Conservation (phyloP, 1,140 invertebrate genomes). For the Drepana arcuata region DNA sequence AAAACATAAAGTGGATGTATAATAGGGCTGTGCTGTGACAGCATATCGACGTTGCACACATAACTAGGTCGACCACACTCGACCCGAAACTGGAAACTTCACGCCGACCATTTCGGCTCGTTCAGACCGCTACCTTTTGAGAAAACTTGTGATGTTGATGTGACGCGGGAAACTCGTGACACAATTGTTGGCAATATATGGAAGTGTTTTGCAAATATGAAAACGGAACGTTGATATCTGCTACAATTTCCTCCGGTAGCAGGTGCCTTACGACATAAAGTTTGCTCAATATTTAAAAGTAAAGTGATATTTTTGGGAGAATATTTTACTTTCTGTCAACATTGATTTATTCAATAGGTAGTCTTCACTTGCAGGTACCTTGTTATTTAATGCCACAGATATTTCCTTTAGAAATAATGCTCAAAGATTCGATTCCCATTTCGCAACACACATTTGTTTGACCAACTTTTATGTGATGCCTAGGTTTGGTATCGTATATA, state of each 20-base stretch:
- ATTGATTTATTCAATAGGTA: too few species aligned
- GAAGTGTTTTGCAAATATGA: neutral
- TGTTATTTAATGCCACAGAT: too few species aligned
- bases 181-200: neutral
- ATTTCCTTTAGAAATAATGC: too few species aligned
- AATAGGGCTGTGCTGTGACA: constrained; percentile 25
- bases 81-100: neutral
- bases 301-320: too few species aligned
- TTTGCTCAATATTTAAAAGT: too few species aligned
- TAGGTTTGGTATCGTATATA: too few species aligned
- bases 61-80: constrained; percentile 40
- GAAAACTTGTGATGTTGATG: neutral
- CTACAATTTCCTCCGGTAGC: neutral
- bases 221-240: neutral
- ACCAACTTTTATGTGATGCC: too few species aligned
- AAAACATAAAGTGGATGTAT: constrained; percentile 7
- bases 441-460: too few species aligned
- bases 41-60: constrained; percentile 35
- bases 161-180: neutral
- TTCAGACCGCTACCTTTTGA: constrained; percentile 13
- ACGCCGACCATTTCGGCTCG: constrained; percentile 17
- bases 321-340: too few species aligned
- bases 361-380: too few species aligned
- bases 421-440: too few species aligned
- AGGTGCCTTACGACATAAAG: neutral